Conservation (phyloP, 2,888 invertebrate species). For the Cheilosia soror region DNA sequence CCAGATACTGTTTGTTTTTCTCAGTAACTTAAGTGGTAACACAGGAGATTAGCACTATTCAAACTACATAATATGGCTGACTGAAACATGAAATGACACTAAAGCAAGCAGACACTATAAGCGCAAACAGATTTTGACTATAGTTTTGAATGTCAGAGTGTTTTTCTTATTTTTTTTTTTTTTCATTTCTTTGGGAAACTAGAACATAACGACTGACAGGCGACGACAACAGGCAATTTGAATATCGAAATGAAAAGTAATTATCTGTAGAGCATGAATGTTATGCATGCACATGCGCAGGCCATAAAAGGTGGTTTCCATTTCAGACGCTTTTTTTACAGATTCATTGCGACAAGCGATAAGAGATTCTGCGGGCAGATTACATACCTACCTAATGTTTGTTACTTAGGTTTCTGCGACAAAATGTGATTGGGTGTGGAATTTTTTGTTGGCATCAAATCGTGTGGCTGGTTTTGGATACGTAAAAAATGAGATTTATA, state of each 20-base stretch:
- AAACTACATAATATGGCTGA: not conserved
- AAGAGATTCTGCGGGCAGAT: slow-evolving; percentile 2
- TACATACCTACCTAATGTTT: too few species aligned
- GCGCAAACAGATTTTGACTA: slow-evolving; percentile 38
- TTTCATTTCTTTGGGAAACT: not conserved
- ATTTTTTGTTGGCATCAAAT: not conserved
- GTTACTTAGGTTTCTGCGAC: not conserved
- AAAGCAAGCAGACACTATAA: slow-evolving; percentile 41
- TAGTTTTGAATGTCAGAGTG: slow-evolving; percentile 43
- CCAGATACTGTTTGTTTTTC: slow-evolving; percentile 39
- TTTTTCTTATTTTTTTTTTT: not conserved
- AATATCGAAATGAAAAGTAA: slow-evolving; percentile 21
- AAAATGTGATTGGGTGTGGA: not conserved
- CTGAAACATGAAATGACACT: slow-evolving; percentile 54
- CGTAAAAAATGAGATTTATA: too few species aligned
- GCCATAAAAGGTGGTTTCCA: not conserved
- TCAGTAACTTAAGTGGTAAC: slow-evolving; percentile 53
- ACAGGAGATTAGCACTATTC: slow-evolving; percentile 55
- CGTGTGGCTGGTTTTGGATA: not conserved
- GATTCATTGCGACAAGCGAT: not conserved
- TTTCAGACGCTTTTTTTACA: not conserved
- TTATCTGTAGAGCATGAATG: not conserved
- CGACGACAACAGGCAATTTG: slow-evolving; percentile 10
- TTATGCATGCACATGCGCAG: not conserved
- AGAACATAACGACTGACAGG: slow-evolving; percentile 6